Base-by-base conservation (phyloP, 2,113 vertebrate species). In the Osmerus eperlanus region DNA sequence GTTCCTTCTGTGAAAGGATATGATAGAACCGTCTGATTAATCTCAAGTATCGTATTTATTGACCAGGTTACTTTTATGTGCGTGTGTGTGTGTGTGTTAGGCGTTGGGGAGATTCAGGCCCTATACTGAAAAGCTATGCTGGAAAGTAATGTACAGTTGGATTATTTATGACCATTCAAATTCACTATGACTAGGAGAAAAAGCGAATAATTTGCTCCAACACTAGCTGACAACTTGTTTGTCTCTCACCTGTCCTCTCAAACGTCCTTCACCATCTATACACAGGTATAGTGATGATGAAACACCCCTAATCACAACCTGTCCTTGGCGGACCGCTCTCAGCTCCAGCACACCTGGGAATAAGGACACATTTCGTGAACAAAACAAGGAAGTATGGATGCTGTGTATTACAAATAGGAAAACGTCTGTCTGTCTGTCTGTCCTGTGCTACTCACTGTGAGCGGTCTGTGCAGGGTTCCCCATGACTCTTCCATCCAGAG, bases 201-300 rank as follows among this genome's bases (percentile, higher is more conserved):
- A 61, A 23, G 32, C 2, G 4, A 25, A 9, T 16, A 9, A 4
- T 9, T 18, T 16, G 1, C 25, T 28, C 25, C 25, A 28, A 28
- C 12, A 58, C 15, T 3, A 2, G 16, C 4, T 6, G 11, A 53
- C 12, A 1, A 13, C 8, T 25, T 1, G 2, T 3, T 23, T 3
- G 69, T 67, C 3, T 60, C 68, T 85, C 29, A 79, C 92, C 90
- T 92, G 86, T 4, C 90, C 92, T 18, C 79, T 87, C 53, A 93
- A 73, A 21, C 32, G 76, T 14, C 91, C 90, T 52, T 9, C 21
- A 0, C 72, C 69, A 75, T 92, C 86, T 51, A 89, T 9, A 51
- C 92, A 93, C n/a, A 92, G 90, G 75, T 85, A 91, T 59, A 89
- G 69, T 36, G 86, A 90, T 1, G 91, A 85, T 1, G 67, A 70